Evolutionary conservation across 2,888 invertebrate species (phyloP).

Genomic region (Lycocerus yunnanus): DNA sequence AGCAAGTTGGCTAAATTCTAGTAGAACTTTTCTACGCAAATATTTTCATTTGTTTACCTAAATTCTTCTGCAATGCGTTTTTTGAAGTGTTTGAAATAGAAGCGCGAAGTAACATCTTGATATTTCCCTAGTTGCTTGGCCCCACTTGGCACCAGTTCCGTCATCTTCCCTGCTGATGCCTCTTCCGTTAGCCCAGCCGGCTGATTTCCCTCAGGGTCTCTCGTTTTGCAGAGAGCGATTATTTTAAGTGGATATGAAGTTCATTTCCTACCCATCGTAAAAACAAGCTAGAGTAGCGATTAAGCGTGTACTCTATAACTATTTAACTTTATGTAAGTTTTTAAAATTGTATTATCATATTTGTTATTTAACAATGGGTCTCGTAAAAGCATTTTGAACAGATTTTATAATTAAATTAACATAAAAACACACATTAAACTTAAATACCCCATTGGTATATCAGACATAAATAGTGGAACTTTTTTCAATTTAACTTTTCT

Average conservation of each 20-base stretch:
- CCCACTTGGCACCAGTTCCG: conserved; percentile 49
- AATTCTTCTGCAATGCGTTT: conserved; percentile 1
- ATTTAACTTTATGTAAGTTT: conserved; percentile 22
- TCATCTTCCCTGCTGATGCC: conserved; percentile 37
- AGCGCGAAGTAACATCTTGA: conserved; percentile 46
- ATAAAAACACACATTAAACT: not conserved
- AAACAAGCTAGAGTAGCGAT: conserved; percentile 25
- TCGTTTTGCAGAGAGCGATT: conserved; percentile 52
- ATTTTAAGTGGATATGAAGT: conserved; percentile 55
- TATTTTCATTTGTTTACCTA: not conserved
- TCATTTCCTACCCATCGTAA: conserved; percentile 46
- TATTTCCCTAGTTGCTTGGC: conserved; percentile 44
- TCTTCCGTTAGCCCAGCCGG: conserved; percentile 41
- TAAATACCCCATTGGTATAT: not conserved
- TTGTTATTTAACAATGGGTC: not conserved
- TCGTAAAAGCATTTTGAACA: not conserved
- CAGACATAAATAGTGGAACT: not conserved
- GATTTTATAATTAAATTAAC: not conserved
- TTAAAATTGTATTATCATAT: not conserved
- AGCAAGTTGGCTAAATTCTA: not conserved
- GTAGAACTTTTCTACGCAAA: not conserved
- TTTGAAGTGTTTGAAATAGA: conserved; percentile 37
- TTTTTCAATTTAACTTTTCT: not conserved
- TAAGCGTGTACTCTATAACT: conserved; percentile 25
- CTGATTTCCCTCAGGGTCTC: conserved; percentile 56